A percentile compares a stretch with the other conserved stretches of the same genome.
Evolutionary conservation across 2,888 invertebrate genomes (phyloP).

Genomic region (Noctua fimbriata): DNA sequence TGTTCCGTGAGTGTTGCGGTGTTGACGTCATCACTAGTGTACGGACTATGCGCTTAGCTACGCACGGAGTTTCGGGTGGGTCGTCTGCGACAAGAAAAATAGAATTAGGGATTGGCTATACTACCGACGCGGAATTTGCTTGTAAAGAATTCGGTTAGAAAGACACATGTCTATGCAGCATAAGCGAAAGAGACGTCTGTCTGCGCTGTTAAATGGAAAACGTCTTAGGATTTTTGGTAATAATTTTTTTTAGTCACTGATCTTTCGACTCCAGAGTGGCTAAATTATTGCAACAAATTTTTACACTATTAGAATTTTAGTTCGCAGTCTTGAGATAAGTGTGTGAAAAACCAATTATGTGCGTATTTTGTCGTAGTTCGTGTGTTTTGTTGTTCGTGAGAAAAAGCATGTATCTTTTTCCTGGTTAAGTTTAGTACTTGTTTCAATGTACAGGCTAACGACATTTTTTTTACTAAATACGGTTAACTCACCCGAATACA

Average conservation of each 20-base stretch:
- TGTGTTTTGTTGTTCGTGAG: not conserved
- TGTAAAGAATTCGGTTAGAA: not conserved
- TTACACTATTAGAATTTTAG: not conserved
- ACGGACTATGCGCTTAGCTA: constrained; percentile 75
- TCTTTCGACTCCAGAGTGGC: not conserved
- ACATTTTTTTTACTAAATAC: too few relatives aligned
- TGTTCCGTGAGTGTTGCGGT: constrained; percentile 74
- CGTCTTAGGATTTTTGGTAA: not conserved
- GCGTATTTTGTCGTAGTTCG: not conserved
- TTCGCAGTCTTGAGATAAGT: not conserved
- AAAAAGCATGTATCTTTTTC: not conserved
- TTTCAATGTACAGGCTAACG: not conserved
- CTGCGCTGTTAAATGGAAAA: not conserved
- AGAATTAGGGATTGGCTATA: not conserved
- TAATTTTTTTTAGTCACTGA: not conserved
- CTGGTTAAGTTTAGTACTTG: not conserved
- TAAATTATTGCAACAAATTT: not conserved
- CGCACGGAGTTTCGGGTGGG: constrained; percentile 78
- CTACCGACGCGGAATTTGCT: not conserved
- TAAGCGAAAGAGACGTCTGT: not conserved
- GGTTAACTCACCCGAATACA: constrained; percentile 76
- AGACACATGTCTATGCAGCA: too few relatives aligned
- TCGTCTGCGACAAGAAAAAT: constrained; percentile 70
- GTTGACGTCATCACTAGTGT: constrained; percentile 84
- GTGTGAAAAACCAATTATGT: not conserved